A percentile compares a stretch with the other conserved stretches of the same genome.
phyloP scores from a whole-genome alignment of 2,888 invertebrate genomes.

The Oasisia sp. region DNA sequence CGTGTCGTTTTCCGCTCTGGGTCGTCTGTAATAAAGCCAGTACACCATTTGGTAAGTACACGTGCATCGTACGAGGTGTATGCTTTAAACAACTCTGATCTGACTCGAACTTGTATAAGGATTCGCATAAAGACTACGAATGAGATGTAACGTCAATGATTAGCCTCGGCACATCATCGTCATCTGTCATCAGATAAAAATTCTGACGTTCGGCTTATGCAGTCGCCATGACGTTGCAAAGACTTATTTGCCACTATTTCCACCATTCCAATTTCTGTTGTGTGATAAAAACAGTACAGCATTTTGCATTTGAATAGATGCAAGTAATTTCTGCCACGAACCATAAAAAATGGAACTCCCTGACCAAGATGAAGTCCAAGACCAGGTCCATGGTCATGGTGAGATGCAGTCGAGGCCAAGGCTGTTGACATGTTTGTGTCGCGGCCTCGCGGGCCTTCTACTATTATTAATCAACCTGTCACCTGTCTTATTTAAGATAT shows the following conservation, averaged over 20 bases:
- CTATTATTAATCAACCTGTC: too few species aligned
- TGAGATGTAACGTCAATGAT: background rate
- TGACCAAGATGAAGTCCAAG: too few species aligned
- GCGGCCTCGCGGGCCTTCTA: too few species aligned
- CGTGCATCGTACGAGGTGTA: background rate
- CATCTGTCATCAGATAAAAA: background rate
- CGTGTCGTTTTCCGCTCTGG: background rate
- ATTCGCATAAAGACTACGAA: background rate
- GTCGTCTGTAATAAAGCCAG: background rate
- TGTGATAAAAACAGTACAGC: background rate
- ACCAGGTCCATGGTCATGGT: too few species aligned
- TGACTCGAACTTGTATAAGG: background rate
- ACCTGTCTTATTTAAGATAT: too few species aligned
- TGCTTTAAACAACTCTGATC: background rate
- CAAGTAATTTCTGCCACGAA: background rate
- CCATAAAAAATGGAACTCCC: too few species aligned
- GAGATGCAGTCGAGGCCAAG: too few species aligned
- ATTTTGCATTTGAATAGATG: background rate
- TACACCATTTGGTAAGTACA: background rate
- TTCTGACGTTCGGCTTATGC: background rate
- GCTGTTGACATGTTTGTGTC: too few species aligned
- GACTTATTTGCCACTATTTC: background rate
- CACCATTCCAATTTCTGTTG: background rate
- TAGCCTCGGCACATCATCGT: background rate
- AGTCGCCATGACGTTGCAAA: background rate